These are phyloP conservation scores for Neoarius graeffei DNA, from an alignment of 2,113 vertebrate genomes.

Conservation along the genomic window DNA sequence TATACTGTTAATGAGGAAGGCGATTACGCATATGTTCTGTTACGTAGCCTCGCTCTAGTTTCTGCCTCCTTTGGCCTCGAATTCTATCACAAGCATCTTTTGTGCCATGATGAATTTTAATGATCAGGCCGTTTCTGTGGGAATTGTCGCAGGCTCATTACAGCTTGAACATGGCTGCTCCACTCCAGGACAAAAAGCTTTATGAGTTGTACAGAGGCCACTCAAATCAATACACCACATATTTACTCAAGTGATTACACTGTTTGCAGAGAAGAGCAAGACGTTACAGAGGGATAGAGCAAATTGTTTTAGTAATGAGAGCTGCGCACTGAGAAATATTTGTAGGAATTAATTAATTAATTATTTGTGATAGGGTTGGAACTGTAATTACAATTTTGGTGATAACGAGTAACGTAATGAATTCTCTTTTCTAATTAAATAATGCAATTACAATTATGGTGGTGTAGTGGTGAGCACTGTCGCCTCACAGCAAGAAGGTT, in stretches of 20 bases:
- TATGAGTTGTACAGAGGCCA: constrained; percentile 1
- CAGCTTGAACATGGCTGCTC: constrained; percentile 11
- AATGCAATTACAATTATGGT: no score
- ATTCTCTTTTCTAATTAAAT: no score
- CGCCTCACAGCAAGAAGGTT: no score
- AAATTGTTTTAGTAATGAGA: background rate
- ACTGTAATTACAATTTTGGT: no score
- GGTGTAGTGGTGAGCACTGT: no score
- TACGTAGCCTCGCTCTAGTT: constrained; percentile 37
- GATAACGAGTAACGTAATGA: no score
- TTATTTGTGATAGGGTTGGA: background rate
- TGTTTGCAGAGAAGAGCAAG: background rate
- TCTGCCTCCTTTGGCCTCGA: constrained; percentile 36
- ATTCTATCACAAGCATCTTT: constrained; percentile 49
- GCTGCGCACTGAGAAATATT: background rate
- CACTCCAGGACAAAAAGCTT: constrained; percentile 23
- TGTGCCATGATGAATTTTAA: constrained; percentile 56
- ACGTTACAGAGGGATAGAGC: background rate
- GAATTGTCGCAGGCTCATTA: constrained; percentile 51
- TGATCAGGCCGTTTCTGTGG: constrained; percentile 52
- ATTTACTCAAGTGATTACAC: constrained; percentile 41
- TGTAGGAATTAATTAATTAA: background rate
- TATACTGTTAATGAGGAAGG: constrained; percentile 59
- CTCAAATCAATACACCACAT: constrained; percentile 16
- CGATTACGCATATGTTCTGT: constrained; percentile 13